Conservation (phyloP, 2,888 invertebrate species). For the Eugnorisma glareosa region DNA sequence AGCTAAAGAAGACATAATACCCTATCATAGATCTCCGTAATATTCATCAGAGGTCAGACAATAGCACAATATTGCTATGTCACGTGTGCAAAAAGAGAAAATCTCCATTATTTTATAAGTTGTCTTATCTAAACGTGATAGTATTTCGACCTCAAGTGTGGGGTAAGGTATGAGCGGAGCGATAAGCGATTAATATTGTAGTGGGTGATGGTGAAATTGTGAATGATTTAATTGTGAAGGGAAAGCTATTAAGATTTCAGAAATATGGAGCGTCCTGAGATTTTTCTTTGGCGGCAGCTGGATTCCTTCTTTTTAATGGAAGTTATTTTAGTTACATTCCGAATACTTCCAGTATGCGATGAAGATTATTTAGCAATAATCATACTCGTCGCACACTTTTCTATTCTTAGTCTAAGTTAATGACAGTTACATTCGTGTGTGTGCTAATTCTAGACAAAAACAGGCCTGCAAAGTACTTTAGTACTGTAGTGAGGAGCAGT, state of each 20-base stretch:
- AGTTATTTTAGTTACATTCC: not conserved
- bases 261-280: not conserved
- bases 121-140: slow-evolving; percentile 83
- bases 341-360: not conserved
- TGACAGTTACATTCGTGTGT: no score
- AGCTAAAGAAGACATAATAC: slow-evolving; percentile 36
- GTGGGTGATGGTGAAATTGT: not conserved
- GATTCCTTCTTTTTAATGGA: slow-evolving; percentile 5
- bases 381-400: not conserved
- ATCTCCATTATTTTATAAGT: slow-evolving; percentile 76
- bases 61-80: slow-evolving; percentile 69
- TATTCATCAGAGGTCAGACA: slow-evolving; percentile 42
- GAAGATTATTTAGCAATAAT: not conserved
- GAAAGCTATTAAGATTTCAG: not conserved
- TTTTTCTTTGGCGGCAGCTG: not conserved
- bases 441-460: not conserved
- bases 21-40: slow-evolving; percentile 44
- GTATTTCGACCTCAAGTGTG: slow-evolving; percentile 55
- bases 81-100: slow-evolving; percentile 81
- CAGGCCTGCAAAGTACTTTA: not conserved
- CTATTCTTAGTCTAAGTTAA: no score
- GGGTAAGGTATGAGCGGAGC: slow-evolving; percentile 60
- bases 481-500: not conserved
- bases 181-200: not conserved
- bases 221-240: not conserved